These are phyloP conservation scores for Narcine bancroftii DNA, from an alignment of 2,113 vertebrate species.

Conservation along the genomic window DNA sequence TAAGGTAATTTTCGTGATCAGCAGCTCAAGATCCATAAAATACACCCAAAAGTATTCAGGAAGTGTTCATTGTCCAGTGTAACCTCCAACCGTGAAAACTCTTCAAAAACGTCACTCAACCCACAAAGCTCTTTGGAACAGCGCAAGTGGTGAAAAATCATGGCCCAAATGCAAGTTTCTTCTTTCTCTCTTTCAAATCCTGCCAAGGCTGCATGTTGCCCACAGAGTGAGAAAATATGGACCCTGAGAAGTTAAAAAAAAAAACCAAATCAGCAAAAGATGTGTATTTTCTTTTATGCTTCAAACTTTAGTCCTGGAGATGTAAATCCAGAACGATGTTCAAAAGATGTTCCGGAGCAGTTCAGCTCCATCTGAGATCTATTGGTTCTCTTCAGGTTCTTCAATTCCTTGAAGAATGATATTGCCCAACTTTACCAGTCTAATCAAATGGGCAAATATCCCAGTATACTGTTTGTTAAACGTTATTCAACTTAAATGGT, in stretches of 20 bases:
- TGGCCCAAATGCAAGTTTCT: background rate
- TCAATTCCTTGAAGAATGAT: too few species aligned
- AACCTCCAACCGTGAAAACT: too few species aligned
- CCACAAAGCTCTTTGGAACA: background rate
- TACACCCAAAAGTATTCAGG: too few species aligned
- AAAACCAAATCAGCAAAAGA: too few species aligned
- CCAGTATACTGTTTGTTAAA: background rate
- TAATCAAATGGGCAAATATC: background rate
- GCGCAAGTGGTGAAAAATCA: background rate
- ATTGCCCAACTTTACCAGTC: background rate
- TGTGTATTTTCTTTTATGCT: background rate
- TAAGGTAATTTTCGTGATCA: too few species aligned
- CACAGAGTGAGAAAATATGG: background rate
- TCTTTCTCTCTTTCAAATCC: background rate
- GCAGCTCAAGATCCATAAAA: too few species aligned
- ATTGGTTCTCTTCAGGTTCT: too few species aligned
- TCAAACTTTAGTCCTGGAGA: background rate
- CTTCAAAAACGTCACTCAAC: too few species aligned
- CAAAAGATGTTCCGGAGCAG: background rate
- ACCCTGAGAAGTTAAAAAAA: background rate
- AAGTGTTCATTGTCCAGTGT: too few species aligned
- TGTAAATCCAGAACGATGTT: background rate
- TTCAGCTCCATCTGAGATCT: background rate
- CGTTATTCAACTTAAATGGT: background rate
- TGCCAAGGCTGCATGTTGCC: too few species aligned